Conservation (phyloP, 2,797 vertebrate species). For the Melanotaenia trifasciata region DNA sequence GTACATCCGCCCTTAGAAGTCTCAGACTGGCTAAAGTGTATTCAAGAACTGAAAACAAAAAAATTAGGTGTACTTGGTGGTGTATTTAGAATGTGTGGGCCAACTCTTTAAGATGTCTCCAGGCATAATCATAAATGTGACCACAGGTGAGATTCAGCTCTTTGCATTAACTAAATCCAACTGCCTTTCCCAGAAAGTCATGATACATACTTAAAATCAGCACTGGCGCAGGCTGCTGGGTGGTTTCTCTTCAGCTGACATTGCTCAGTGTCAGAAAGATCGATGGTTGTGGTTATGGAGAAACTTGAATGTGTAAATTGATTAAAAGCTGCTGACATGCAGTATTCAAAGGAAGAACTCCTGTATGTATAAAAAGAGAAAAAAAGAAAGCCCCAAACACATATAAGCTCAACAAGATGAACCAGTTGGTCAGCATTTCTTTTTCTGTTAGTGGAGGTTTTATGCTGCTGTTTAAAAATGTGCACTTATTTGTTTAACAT, state of each 20-base stretch:
- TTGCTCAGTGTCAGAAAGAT: constrained; percentile 52
- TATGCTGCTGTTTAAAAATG: constrained; percentile 41
- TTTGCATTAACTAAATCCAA: constrained; percentile 49
- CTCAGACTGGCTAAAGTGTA: constrained; percentile 10
- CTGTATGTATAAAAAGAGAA: constrained; percentile 14
- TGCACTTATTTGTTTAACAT: constrained; percentile 45
- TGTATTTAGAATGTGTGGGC: constrained; percentile 28
- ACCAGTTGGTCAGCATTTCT: neutral
- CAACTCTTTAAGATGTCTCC: constrained; percentile 30
- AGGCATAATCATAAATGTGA: constrained; percentile 13
- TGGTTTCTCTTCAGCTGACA: constrained; percentile 51
- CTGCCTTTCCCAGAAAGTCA: constrained; percentile 59
- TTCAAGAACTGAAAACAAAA: constrained; percentile 15
- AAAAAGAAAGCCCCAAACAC: too few species aligned
- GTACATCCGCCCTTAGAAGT: constrained; percentile 9
- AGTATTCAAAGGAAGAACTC: constrained; percentile 3
- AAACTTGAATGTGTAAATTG: constrained; percentile 18
- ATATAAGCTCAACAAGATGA: constrained; percentile 1
- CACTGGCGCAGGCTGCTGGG: constrained; percentile 31
- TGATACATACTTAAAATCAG: constrained; percentile 59
- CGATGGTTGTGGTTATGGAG: constrained; percentile 32
- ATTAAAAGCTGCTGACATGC: constrained; percentile 19
- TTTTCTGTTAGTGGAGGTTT: constrained; percentile 20
- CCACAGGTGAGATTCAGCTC: constrained; percentile 33
- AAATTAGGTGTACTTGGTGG: constrained; percentile 17